Evolutionary conservation across 2,797 vertebrate genomes (phyloP).

Genomic region (Synanceia verrucosa): DNA sequence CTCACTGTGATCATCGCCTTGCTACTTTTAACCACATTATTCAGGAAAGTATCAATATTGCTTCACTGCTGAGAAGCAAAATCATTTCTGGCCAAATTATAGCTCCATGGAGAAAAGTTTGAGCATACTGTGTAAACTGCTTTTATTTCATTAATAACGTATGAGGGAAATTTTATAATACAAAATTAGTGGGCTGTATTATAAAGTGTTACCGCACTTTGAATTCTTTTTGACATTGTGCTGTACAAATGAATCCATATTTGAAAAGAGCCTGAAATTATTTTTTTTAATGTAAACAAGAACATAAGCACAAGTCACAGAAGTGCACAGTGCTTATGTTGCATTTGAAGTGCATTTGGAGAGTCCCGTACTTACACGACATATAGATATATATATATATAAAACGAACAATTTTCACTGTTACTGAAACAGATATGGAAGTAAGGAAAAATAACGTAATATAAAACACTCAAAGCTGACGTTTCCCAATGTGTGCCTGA

Average conservation of each 20-base stretch:
- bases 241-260: neutral
- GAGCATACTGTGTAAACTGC: neutral
- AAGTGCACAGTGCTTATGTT: too few species aligned
- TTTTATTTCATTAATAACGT: neutral
- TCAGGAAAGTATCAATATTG: neutral
- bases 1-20: neutral
- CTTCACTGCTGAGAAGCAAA: neutral
- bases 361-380: neutral
- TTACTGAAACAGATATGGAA: conserved; percentile 9
- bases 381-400: too few species aligned
- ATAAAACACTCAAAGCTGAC: conserved; percentile 41
- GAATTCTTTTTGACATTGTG: neutral
- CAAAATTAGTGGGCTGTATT: too few species aligned
- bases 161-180: too few species aligned
- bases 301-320: too few species aligned
- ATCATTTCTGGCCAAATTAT: neutral
- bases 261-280: neutral
- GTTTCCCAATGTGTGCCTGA: conserved; percentile 25
- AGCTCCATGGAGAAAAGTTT: neutral
- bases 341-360: too few species aligned
- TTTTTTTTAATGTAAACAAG: neutral
- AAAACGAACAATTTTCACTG: conserved; percentile 21
- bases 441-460: conserved; percentile 11
- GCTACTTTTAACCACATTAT: neutral
- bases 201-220: neutral